A percentile compares a stretch with the other conserved stretches of the same genome.
These are phyloP conservation scores for Pseudomyrmex cubaensis DNA, from an alignment of 1,140 invertebrate genomes.

Conservation along the genomic window DNA sequence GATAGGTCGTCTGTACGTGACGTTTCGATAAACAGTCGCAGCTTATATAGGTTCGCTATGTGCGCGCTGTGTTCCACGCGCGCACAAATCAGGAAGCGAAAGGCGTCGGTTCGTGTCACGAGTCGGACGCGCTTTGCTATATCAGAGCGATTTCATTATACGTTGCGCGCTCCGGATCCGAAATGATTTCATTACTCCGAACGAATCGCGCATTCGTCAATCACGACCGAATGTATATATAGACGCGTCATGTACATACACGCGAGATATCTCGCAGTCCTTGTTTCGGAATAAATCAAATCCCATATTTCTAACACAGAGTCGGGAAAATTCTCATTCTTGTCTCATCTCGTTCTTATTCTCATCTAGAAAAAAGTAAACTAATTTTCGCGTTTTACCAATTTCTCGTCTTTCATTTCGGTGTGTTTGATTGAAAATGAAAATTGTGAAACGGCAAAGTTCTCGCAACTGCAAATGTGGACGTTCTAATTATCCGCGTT, in stretches of 20 bases:
- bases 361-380: not conserved
- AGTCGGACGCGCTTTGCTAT: slow-evolving; percentile 30
- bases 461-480: not conserved
- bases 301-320: too few relatives aligned
- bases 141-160: slow-evolving; percentile 42
- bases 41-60: slow-evolving; percentile 69
- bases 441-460: not conserved
- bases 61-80: slow-evolving; percentile 34
- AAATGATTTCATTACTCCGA: slow-evolving; percentile 37
- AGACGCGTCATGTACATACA: not conserved
- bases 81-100: slow-evolving; percentile 66
- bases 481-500: slow-evolving; percentile 41
- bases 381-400: not conserved
- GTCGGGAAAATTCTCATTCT: not conserved
- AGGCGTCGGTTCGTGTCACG: slow-evolving; percentile 43
- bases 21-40: slow-evolving; percentile 77
- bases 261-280: not conserved
- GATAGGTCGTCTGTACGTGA: slow-evolving; percentile 77
- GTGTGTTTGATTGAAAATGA: not conserved
- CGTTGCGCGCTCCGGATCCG: slow-evolving; percentile 2
- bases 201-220: slow-evolving; percentile 14
- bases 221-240: not conserved
- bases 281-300: too few relatives aligned
- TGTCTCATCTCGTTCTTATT: not conserved
- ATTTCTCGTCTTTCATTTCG: not conserved